Base-by-base conservation (phyloP, 2,888 invertebrate genomes). In the Asteroscopus sphinx region DNA sequence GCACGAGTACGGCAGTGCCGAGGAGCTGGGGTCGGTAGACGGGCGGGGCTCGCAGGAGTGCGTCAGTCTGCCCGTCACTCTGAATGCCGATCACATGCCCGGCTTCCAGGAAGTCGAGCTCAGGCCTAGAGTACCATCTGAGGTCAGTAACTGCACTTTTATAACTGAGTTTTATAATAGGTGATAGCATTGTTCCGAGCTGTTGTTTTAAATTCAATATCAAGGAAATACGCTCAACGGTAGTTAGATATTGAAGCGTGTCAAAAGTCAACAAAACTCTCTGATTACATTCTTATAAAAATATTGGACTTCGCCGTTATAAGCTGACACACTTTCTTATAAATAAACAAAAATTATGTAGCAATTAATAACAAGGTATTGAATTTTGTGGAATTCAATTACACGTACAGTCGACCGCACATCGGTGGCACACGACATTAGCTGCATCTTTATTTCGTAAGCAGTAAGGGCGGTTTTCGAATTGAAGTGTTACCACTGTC, bases 101-200 rank as follows among this genome's bases (percentile, higher is more conserved):
- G 92, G 89, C 69, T 94, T 92, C 83, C 93, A 92, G 85, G 93
- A 94, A 72, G 92, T 93, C 55, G 92, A 93, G 76, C 87, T 93
- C 62, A 84, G 91, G 81, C 85, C 89, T 70, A 84, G 92, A 80
- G 81, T 91, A 79, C 89, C 93, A 69, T 93, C 93, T 58, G 93
- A 93, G 93, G 94, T 93, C 46, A 83, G 87, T 69, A 37, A 45
- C 25, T 45, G 48, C 44, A 11, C 9, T 46, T 52, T 52, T 60
- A 54, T 45, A 45, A 39, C n/a, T 5, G 8, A 54, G 11, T n/a
- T 21, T 12, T 25, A 33, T n/a, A 1, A 2, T 37, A 13, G 4
- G 13, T 21, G 1, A n/a, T 17, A 25, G 8, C n/a, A 35, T 7
- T 6, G 30, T 40, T 35, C 13, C 6, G 3, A 11, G 15, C n/a